These are phyloP conservation scores for Mamestra brassicae DNA, from an alignment of 2,888 invertebrate genomes.

Conservation along the genomic window DNA sequence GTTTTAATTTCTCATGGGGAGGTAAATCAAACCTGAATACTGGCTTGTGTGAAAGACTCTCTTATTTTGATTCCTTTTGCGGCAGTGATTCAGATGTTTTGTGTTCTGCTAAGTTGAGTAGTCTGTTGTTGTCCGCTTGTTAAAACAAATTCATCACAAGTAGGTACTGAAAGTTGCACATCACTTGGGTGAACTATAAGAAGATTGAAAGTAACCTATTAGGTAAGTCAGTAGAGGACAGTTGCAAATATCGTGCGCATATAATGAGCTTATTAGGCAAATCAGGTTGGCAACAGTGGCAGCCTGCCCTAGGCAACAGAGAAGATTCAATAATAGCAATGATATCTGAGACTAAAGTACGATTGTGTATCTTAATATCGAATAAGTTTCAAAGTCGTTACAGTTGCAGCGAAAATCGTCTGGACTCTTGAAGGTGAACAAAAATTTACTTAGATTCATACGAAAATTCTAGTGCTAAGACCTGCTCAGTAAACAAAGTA, in stretches of 20 bases:
- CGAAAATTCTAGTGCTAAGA: constrained; percentile 80
- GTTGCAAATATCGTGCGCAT: constrained; percentile 23
- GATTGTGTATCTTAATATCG: constrained; percentile 67
- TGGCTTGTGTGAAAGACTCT: constrained; percentile 24
- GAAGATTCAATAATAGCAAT: constrained; percentile 13
- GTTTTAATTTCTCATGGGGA: constrained; percentile 56
- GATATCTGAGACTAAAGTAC: constrained; percentile 17
- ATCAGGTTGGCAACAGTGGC: not conserved
- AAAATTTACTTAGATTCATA: constrained; percentile 80
- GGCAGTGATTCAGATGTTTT: not conserved
- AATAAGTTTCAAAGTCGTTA: constrained; percentile 81
- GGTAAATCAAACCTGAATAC: constrained; percentile 27
- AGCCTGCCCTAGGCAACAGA: not conserved
- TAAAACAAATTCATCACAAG: not conserved
- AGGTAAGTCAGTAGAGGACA: constrained; percentile 8
- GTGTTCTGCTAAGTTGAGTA: not conserved
- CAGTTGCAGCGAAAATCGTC: constrained; percentile 79
- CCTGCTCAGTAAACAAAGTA: constrained; percentile 82
- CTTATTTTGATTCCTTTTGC: constrained; percentile 14
- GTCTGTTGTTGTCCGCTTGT: not conserved
- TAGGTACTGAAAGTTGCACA: not conserved
- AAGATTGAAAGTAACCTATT: constrained; percentile 2
- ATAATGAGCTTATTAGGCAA: constrained; percentile 9
- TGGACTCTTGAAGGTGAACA: constrained; percentile 85
- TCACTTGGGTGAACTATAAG: not conserved